Percentiles rank a stretch among this genome's conserved stretches.
Evolutionary conservation across 2,113 vertebrate genomes (phyloP).

Genomic region (Nannospalax galili): DNA sequence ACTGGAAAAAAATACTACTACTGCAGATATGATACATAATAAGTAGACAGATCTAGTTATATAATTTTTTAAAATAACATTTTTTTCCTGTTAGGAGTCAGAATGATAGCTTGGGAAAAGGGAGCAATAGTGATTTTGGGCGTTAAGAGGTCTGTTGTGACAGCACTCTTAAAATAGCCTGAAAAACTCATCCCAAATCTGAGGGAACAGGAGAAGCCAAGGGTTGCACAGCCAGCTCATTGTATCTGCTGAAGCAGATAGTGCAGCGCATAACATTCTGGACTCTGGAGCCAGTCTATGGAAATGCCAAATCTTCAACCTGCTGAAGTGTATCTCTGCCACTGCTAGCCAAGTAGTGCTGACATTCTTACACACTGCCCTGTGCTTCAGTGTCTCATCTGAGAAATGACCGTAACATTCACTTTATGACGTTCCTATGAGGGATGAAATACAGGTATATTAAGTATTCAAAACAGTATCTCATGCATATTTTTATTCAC

Average conservation of each 20-base stretch:
- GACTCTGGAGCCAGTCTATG: background rate
- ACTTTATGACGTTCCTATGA: background rate
- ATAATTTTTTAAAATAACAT: background rate
- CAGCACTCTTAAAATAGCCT: background rate
- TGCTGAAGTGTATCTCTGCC: no score
- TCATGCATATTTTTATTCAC: background rate
- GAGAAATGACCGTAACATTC: background rate
- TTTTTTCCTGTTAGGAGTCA: background rate
- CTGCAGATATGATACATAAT: background rate
- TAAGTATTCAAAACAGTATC: constrained; percentile 29
- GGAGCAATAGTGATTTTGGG: no score
- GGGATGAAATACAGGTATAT: background rate
- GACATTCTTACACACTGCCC: background rate
- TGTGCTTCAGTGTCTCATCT: background rate
- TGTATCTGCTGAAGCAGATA: background rate
- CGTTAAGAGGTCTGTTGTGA: background rate
- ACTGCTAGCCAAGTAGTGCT: background rate
- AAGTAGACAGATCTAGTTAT: background rate
- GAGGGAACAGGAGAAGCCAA: background rate
- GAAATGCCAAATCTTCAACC: background rate
- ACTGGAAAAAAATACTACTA: background rate
- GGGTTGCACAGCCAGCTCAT: background rate
- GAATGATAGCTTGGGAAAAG: background rate
- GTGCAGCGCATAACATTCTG: background rate
- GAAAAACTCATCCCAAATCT: background rate